A percentile compares a stretch with the other conserved stretches of the same genome.
Conservation (phyloP, 2,888 invertebrate genomes). For the Rhagophthalmus giganteus region DNA sequence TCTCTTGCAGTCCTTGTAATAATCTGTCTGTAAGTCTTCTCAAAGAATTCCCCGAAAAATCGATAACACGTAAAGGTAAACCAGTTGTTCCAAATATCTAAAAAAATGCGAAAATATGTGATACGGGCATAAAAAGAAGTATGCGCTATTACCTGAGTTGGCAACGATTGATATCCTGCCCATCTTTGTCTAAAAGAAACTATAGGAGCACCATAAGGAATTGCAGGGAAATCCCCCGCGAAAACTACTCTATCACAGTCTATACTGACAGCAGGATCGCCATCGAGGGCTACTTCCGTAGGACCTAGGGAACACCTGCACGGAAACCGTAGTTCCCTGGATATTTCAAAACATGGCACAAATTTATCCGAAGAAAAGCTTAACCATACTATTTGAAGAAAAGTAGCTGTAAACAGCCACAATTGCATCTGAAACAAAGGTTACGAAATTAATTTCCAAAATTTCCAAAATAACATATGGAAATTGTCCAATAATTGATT, state of each 20-base stretch:
- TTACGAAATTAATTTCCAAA: too few species aligned
- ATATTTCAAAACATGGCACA: slow-evolving; percentile 73
- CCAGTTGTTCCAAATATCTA: slow-evolving; percentile 72
- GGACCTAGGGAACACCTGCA: slow-evolving; percentile 64
- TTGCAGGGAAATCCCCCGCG: slow-evolving; percentile 72
- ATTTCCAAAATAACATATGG: too few species aligned
- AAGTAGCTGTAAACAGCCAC: slow-evolving; percentile 21
- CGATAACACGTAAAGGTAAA: slow-evolving; percentile 73
- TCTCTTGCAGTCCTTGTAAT: slow-evolving; percentile 67
- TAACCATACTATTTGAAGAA: slow-evolving; percentile 19
- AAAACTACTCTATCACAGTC: slow-evolving; percentile 85
- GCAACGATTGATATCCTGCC: slow-evolving; percentile 80
- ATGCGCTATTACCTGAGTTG: slow-evolving; percentile 75
- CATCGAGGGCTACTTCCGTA: slow-evolving; percentile 55
- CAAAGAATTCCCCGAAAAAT: slow-evolving; percentile 81
- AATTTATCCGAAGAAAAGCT: slow-evolving; percentile 34
- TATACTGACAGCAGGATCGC: slow-evolving; percentile 65
- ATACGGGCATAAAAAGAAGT: too few species aligned
- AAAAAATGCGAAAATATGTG: slow-evolving; percentile 42
- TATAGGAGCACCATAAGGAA: slow-evolving; percentile 80
- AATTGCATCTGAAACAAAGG: slow-evolving; percentile 38
- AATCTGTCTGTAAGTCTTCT: slow-evolving; percentile 77
- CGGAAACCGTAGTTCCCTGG: slow-evolving; percentile 74
- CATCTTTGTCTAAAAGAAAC: slow-evolving; percentile 77
- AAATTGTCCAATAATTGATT: too few species aligned